These are phyloP conservation scores for Channa striata DNA, from an alignment of 2,797 vertebrate species.

Conservation along the genomic window DNA sequence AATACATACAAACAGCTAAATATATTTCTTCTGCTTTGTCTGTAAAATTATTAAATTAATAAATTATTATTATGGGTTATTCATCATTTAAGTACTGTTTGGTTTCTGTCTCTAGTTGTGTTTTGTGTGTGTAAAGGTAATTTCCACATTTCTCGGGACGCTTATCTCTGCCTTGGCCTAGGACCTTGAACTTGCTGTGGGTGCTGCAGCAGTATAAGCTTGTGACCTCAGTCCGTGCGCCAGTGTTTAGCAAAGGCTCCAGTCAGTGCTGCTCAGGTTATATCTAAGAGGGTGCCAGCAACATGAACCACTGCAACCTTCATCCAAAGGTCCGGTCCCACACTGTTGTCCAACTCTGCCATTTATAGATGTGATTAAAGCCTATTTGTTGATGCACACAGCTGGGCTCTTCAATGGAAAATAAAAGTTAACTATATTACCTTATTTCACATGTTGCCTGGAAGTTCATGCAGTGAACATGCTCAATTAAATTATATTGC, in stretches of 20 bases:
- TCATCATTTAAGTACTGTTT: background rate
- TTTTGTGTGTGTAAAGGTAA: background rate
- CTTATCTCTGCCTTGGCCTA: conserved; percentile 24
- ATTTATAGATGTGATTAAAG: conserved; percentile 78
- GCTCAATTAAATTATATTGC: conserved; percentile 25
- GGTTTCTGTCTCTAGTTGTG: background rate
- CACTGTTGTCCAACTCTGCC: conserved; percentile 80
- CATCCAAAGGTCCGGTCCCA: conserved; percentile 80
- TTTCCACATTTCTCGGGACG: conserved; percentile 13
- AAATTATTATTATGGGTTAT: background rate
- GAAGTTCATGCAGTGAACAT: background rate
- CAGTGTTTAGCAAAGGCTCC: conserved; percentile 66
- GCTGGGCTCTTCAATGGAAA: conserved; percentile 46
- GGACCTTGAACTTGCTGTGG: conserved; percentile 24
- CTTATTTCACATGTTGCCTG: conserved; percentile 31
- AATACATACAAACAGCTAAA: background rate
- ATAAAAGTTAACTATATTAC: conserved; percentile 46
- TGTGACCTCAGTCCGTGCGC: conserved; percentile 49
- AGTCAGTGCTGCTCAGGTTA: conserved; percentile 51
- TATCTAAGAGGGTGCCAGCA: conserved; percentile 61
- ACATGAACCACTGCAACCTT: conserved; percentile 74
- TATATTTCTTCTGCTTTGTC: background rate
- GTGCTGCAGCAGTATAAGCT: conserved; percentile 42
- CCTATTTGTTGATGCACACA: conserved; percentile 66
- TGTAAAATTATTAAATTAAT: no score